Conservation (phyloP, 2,113 vertebrate genomes). For the Pedionomus torquatus region DNA sequence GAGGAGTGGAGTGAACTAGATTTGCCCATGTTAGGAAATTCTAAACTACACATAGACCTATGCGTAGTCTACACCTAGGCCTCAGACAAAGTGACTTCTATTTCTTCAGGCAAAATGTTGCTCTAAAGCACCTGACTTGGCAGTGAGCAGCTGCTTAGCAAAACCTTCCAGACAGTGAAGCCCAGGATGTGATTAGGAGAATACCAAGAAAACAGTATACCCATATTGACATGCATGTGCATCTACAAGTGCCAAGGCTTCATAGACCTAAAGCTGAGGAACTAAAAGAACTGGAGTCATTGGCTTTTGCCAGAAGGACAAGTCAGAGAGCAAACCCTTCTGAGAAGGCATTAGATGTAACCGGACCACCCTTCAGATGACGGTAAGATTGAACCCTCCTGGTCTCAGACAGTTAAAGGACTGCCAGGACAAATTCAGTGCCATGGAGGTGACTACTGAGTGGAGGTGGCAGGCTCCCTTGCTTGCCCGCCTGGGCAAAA, state of each 20-base stretch:
- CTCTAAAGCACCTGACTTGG: not conserved
- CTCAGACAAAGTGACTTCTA: not conserved
- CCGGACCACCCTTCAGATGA: not conserved
- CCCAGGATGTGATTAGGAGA: not conserved
- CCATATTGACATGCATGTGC: fast-evolving
- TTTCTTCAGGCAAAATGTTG: not conserved
- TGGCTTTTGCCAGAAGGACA: not conserved
- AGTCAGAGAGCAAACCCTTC: not conserved
- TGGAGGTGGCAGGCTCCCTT: not conserved
- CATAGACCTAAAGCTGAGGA: not conserved
- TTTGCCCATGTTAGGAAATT: not conserved
- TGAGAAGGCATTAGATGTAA: not conserved
- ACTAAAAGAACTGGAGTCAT: not conserved
- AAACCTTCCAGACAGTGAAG: not conserved
- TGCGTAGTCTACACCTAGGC: no score
- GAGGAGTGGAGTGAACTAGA: not conserved
- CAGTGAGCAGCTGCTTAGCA: not conserved
- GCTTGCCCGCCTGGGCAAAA: not conserved
- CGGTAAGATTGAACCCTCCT: not conserved
- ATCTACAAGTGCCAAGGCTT: not conserved
- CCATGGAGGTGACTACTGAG: not conserved
- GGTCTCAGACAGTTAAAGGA: not conserved
- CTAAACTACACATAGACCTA: not conserved
- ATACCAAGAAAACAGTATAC: not conserved
- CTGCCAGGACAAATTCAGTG: not conserved